Base-by-base conservation (phyloP, 2,888 invertebrate species). In the Notodonta dromedarius region DNA sequence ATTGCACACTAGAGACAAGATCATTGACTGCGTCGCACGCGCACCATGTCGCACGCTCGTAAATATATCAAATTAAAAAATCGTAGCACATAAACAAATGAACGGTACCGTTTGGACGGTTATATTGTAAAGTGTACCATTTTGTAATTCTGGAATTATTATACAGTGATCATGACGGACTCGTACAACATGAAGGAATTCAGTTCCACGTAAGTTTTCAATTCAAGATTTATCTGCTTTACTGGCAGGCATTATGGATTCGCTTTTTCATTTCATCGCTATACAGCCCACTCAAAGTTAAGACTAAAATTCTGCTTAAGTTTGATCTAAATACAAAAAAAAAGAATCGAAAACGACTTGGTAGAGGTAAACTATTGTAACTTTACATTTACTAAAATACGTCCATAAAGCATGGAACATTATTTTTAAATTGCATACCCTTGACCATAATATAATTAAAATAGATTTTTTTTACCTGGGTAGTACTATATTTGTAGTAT, bases 161-260 rank as follows among this genome's bases (percentile, higher is more conserved):
- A 7, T 58, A 57, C 73, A 77, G 83, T 83, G 79, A 84, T 74
- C 73, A 93, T 92, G 93, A 71, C 91, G 59, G 85, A 93, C 72
- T 89, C 81, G 77, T 92, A 89, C 72, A 91, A 86, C 58, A 91
- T 93, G 92, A 93, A 91, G 84, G 90, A 93, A 60, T 93, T 91
- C 68, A 92, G 93, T 76, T 93, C 93, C 12, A 93, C 91, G 93
- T 93, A 81, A 92, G 93, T 91, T 64, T 73, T 58, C 55, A 13
- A 65, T 63, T 48, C 32, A 55, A 51, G 56, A 60, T 58, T 60
- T 62, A 60, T 56, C 24, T 58, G 16, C 16, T 16, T 50, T 9
- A 7, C 6, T 4, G 16, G 50, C 16, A 14, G 5, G 16, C 16
- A 9, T 50, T 50, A 8, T 9, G 4, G 13, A 11, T 53, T 8